Base-by-base conservation (phyloP, 2,888 invertebrate genomes). In the Amphipoea oculea region DNA sequence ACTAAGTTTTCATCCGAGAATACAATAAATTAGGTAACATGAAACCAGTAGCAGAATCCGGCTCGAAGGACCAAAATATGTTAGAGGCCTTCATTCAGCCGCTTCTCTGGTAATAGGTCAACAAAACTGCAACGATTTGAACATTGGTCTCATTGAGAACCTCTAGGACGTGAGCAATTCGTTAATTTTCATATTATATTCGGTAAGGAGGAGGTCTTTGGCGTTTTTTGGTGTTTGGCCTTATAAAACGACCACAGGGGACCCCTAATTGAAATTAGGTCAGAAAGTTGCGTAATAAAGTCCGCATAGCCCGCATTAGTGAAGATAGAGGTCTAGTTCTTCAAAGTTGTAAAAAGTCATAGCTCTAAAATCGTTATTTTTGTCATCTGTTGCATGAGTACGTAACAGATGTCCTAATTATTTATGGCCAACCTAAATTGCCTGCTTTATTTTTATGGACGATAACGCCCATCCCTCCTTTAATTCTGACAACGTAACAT, bases 401-500 rank as follows among this genome's bases (percentile, higher is more conserved):
- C 51, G 14, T 2, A 69, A 51, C 36, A 70, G 36, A 70, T 70
- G 9, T 51, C 51, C 4, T 70, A 14, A 70, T 70, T 51, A 1
- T 14, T 70, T 23, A 36, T 23, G 14, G 36, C 57, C 23, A 45
- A 45, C 57, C 60, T 48, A 76, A 17, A 73, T 73, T 60, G 45
- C 17, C 17, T 48, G n/a, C 36, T 62, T 62, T 51, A 62, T 62
- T 74, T 14, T 42, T 51, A 74, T 63, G 48, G 29, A 62, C 40
- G 14, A 51, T 51, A 74, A 40, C 40, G n/a, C 36, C 48, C n/a
- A 40, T 42, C 71, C 42, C 9, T 29, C 9, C 20, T 40, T n/a
- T 76, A 76, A 62, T n/a, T 17, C 60, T 36, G n/a, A 54, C 42
- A 54, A 77, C 36, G 45, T 66, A 20, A 36, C 23, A 45, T 77